Conservation (phyloP, 2,113 vertebrate genomes). For the Ondatra zibethicus region DNA sequence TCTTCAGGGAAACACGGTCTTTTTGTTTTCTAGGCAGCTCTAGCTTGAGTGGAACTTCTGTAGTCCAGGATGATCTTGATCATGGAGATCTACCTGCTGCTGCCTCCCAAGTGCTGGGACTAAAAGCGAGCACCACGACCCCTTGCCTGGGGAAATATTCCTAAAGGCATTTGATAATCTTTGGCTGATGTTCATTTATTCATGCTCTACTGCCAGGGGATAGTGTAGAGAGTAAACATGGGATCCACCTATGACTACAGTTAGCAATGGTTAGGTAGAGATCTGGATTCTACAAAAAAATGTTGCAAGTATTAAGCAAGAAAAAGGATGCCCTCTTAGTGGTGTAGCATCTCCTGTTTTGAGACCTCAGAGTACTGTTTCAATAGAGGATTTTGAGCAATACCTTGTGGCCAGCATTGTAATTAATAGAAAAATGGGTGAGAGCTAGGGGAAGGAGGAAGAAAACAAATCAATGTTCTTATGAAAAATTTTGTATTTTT, state of each 20-base stretch:
- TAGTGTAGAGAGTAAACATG: neutral
- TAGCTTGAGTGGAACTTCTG: neutral
- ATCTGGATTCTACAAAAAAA: neutral
- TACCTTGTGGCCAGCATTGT: neutral
- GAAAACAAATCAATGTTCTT: neutral
- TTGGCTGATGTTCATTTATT: neutral
- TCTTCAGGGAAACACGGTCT: neutral
- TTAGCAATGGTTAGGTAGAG: neutral
- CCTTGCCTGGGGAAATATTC: neutral
- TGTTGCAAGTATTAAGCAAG: neutral
- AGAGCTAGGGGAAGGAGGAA: neutral
- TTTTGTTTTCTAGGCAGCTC: neutral
- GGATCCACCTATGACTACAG: neutral
- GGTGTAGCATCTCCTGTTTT: neutral
- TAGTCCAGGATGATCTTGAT: neutral
- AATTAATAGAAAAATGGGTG: neutral
- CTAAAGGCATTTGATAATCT: neutral
- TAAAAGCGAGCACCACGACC: neutral
- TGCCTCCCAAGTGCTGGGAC: neutral
- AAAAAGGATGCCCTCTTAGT: neutral
- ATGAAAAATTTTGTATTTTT: neutral
- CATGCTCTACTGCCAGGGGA: neutral
- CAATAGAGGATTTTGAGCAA: neutral
- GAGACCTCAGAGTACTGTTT: neutral
- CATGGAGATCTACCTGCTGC: neutral